Evolutionary conservation across 2,797 vertebrate species (phyloP).

Genomic region (Okamejei kenojei): DNA sequence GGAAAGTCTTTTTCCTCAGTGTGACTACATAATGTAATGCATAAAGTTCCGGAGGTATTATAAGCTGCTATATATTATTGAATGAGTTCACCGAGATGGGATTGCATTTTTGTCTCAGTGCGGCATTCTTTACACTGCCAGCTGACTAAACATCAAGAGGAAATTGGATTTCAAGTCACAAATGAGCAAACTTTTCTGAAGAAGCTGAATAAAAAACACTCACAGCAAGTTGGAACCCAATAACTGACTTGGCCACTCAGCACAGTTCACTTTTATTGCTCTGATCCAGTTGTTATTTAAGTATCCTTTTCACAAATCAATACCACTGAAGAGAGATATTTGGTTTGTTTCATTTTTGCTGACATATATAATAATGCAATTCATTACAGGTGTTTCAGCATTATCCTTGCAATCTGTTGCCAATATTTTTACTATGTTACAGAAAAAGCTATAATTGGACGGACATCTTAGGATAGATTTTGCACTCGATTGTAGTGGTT

Average conservation of each 20-base stretch:
- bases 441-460: not conserved
- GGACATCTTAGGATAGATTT: not conserved
- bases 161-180: not conserved
- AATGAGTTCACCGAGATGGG: not conserved
- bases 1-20: not conserved
- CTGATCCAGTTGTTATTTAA: constrained; percentile 4
- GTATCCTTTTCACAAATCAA: constrained; percentile 31
- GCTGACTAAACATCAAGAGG: not conserved
- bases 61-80: not conserved
- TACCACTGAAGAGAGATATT: constrained; percentile 30
- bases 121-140: not conserved
- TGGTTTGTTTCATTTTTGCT: constrained; percentile 4
- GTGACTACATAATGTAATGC: not conserved
- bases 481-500: not conserved
- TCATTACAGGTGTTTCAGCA: constrained; percentile 24
- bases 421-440: not conserved
- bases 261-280: constrained; percentile 6
- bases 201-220: not conserved
- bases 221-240: not conserved
- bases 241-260: constrained; percentile 1
- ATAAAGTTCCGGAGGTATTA: not conserved
- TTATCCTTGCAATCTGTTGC: not conserved
- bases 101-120: not conserved
- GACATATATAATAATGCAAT: not conserved
- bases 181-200: not conserved